Base-by-base conservation (phyloP, 1,140 invertebrate species). In the Calephelis nemesis region DNA sequence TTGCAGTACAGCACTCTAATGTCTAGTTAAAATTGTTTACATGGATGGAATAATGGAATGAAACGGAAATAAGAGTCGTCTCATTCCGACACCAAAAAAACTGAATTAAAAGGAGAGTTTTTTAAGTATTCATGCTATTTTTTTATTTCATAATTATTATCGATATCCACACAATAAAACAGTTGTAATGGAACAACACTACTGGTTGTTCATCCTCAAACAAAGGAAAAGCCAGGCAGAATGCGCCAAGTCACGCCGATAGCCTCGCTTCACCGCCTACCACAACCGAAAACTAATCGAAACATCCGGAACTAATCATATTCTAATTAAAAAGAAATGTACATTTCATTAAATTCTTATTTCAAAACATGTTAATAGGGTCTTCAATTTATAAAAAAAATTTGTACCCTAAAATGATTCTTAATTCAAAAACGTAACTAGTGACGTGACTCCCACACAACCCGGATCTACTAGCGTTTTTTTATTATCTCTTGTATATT, bases 241-340 rank as follows among this genome's bases (percentile, higher is more conserved):
- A 85, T 88, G 76, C 79, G 88, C 80, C 83, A 81, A 87, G 86
- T 90, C 88, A 90, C 79, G 85, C 77, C 75, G 74, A 47, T 72
- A 66, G 65, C 58, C 74, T 67, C 70, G 69, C 71, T 68, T 70
- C 68, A 69, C 72, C 69, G 66, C 64, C 65, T 68, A 49, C 77
- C 77, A 86, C 78, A 83, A 73, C 83, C 84, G 73, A 87, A 87
- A 85, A 82, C 81, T 84, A 87, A 87, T 90, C 87, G 79, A 87
- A 87, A 85, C 81, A 83, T 81, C 87, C 85, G 82, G 80, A 87
- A 83, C 88, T 76, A 87, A 88, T 87, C 77, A 82, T 84, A 83
- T 83, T 82, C 71, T 85, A 85, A 88, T 83, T 58, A 58, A 58
- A 58, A 58, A 58, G 54, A 58, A 58, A 58, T 58, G 54, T 58